Base-by-base conservation (phyloP, 2,888 invertebrate species). In the Tiliacea citrago region DNA sequence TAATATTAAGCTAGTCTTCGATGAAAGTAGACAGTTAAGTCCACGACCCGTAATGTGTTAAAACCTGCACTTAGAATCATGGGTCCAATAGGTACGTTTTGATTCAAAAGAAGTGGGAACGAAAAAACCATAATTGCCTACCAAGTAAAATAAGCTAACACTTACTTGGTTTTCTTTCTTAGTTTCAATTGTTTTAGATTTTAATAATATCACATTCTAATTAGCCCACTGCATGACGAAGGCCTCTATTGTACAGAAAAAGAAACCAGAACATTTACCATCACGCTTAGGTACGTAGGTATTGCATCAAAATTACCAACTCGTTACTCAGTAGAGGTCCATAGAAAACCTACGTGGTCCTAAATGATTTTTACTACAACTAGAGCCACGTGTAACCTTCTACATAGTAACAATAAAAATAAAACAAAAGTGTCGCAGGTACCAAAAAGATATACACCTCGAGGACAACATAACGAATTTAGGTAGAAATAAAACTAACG, bases 401-500 rank as follows among this genome's bases (percentile, higher is more conserved):
- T 51, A 12, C 18, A 55, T 13, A 21, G n/a, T 42, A 45, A 63
- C 45, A 70, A 75, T 73, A 82, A 74, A 71, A 7, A 73, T 53
- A 69, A 73, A 73, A 79, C 51, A 68, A 51, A 77, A 68, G 18
- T 18, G 18, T 55, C 57, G 6, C 10, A 61, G 65, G 68, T 58
- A 66, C 57, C 35, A 67, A 66, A 69, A 70, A 75, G 63, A 73
- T 66, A 75, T 69, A 66, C 53, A 86, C 45, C 49, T 68, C 61
- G 12, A 71, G 51, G 55, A 60, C 51, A 61, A 76, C 49, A 67
- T 78, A 79, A 81, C 68, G 78, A 84, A 86, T 77, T 78, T 81
- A 86, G 83, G 71, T 82, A 77, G 72, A 82, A 83, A 89, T 90
- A 91, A 91, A 92, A 89, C 89, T 89, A 90, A 81, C 86, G 81